Conservation (phyloP, 2,113 vertebrate genomes). For the Emydocephalus ijimae region DNA sequence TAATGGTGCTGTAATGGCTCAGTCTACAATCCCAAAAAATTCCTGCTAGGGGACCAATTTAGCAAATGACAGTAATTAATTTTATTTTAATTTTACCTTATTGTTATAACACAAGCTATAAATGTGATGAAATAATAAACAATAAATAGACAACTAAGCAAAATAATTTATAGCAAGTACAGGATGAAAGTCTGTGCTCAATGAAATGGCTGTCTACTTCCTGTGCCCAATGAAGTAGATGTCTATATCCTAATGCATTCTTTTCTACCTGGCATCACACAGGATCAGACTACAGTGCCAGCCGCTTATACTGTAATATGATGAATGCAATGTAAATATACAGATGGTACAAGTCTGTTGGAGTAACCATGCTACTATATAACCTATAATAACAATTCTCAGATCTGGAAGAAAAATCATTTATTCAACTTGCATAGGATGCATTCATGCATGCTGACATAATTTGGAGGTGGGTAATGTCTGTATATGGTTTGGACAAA, state of each 20-base stretch:
- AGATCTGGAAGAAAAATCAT: too few relatives aligned
- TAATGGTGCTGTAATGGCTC: not conserved
- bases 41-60: not conserved
- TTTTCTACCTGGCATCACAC: not conserved
- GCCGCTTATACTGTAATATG: not conserved
- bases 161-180: not conserved
- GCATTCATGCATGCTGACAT: not conserved
- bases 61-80: not conserved
- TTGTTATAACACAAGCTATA: not conserved
- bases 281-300: not conserved
- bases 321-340: not conserved
- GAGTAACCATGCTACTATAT: not conserved
- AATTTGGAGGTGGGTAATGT: not conserved
- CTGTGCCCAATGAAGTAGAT: not conserved
- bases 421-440: not conserved
- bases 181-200: not conserved
- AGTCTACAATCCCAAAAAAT: not conserved
- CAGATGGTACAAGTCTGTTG: not conserved
- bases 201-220: not conserved
- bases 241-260: not conserved
- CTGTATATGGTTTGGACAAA: not conserved
- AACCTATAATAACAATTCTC: not conserved
- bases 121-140: not conserved
- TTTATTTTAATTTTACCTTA: not conserved
- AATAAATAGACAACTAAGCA: not conserved